Conservation (phyloP, 2,888 invertebrate species). For the Brachynemurus nebulosus region DNA sequence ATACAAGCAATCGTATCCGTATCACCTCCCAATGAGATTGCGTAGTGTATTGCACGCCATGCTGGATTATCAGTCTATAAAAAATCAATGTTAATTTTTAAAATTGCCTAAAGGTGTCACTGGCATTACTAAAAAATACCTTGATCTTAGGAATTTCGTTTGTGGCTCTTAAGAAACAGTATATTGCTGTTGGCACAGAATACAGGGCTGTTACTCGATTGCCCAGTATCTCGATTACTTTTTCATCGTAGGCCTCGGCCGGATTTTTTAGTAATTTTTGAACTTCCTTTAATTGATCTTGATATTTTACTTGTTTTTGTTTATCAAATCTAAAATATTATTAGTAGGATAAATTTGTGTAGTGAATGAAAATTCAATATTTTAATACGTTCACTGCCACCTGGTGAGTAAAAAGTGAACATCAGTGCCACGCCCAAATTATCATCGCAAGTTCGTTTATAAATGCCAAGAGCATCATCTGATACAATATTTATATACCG, state of each 20-base stretch:
- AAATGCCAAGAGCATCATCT: no score
- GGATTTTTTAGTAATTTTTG: constrained; percentile 34
- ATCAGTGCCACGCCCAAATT: no score
- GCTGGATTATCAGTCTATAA: constrained; percentile 40
- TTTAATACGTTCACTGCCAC: no score
- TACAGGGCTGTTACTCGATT: constrained; percentile 46
- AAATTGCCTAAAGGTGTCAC: background rate
- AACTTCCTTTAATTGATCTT: constrained; percentile 37
- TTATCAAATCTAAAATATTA: no score
- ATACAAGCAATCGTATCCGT: constrained; percentile 65
- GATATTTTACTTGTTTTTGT: no score
- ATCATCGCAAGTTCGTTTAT: no score
- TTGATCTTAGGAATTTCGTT: background rate
- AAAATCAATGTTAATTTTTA: constrained; percentile 14
- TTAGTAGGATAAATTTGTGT: no score
- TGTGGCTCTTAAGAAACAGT: constrained; percentile 43
- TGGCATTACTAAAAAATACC: background rate
- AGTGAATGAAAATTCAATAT: no score
- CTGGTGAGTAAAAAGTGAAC: no score
- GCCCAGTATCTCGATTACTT: constrained; percentile 41
- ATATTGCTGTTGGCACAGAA: constrained; percentile 61
- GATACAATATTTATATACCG: no score
- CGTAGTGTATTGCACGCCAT: constrained; percentile 50
- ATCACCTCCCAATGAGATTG: constrained; percentile 60
- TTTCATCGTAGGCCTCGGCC: constrained; percentile 31